phyloP scores from a whole-genome alignment of 2,113 vertebrate genomes.

The Turdus rufiventris region DNA sequence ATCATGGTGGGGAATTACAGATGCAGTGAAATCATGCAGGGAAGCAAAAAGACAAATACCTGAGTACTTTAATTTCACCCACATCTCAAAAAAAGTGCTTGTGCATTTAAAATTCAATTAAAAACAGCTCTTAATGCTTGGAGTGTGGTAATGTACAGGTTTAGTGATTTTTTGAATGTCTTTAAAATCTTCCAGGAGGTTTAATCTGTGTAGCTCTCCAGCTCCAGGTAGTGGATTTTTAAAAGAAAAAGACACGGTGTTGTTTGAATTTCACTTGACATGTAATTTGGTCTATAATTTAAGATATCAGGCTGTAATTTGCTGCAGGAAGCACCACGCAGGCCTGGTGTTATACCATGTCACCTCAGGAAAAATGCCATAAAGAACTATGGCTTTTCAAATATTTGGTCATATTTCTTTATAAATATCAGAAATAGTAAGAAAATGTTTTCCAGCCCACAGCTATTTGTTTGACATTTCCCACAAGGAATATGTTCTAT shows the following conservation, averaged over 20 bases:
- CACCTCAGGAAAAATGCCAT: not conserved
- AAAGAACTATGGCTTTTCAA: not conserved
- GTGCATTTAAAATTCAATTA: not conserved
- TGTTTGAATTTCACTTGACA: not conserved
- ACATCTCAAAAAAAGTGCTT: not conserved
- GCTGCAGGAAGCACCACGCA: not conserved
- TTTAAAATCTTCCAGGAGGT: not conserved
- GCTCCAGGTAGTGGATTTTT: not conserved
- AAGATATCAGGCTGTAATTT: not conserved
- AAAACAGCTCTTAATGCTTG: not conserved
- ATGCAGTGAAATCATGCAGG: not conserved
- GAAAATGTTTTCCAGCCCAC: not conserved
- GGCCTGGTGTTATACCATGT: not conserved
- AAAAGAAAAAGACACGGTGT: not conserved
- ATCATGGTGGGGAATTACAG: not conserved
- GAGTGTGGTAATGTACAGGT: not conserved
- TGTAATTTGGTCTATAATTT: not conserved
- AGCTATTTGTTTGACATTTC: not conserved
- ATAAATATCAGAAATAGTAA: not conserved
- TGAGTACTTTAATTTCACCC: not conserved
- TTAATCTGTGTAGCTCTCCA: not conserved
- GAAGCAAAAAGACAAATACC: not conserved
- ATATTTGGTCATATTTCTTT: not conserved
- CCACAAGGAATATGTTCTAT: not conserved
- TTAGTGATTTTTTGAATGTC: not conserved